These are phyloP conservation scores for Syndactyla subalaris DNA, from an alignment of 2,797 vertebrate genomes.

Conservation along the genomic window DNA sequence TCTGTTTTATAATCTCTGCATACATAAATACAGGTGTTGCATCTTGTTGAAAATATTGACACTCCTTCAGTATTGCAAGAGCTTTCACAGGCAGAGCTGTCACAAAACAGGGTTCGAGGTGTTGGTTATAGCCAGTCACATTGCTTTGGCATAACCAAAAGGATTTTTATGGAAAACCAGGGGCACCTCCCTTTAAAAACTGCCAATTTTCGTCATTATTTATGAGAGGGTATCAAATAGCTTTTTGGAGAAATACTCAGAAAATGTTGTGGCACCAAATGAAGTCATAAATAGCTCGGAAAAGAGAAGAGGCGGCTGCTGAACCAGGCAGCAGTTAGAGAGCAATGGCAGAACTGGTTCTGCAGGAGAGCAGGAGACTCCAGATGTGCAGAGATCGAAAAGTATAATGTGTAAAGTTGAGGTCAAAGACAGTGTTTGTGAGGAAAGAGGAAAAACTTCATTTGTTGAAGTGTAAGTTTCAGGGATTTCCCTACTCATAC, in stretches of 20 bases:
- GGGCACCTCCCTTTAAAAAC: neutral
- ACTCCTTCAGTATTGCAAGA: neutral
- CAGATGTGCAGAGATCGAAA: neutral
- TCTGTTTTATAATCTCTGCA: neutral
- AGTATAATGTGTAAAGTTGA: neutral
- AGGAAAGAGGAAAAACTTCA: neutral
- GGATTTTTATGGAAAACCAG: neutral
- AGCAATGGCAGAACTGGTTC: neutral
- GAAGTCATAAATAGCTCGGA: neutral
- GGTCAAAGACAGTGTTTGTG: neutral
- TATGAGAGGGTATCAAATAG: neutral
- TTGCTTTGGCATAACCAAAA: neutral
- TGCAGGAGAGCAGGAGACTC: neutral
- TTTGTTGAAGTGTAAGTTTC: neutral
- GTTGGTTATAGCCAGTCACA: neutral
- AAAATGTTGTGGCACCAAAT: neutral
- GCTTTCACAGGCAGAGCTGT: neutral
- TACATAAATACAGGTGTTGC: neutral
- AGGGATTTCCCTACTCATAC: neutral
- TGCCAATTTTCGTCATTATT: neutral
- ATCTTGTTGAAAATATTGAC: neutral
- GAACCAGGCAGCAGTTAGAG: neutral
- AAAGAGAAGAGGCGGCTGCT: neutral
- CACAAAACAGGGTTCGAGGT: fast-evolving
- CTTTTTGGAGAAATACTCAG: neutral